phyloP scores from a whole-genome alignment of 2,113 vertebrate species.

The Cephalopholis sonnerati region DNA sequence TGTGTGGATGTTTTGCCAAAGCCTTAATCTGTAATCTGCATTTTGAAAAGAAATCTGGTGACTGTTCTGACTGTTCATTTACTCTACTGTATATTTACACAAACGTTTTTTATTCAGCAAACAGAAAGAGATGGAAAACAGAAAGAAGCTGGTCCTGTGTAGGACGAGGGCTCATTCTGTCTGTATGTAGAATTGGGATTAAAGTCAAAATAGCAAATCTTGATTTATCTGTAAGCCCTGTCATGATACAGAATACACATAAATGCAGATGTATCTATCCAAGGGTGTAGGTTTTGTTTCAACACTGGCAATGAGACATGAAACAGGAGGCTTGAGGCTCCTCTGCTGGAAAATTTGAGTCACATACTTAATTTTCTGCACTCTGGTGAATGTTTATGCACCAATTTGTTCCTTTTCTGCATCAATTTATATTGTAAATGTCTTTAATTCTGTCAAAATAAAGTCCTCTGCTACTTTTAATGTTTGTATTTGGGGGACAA shows the following conservation, averaged over 20 bases:
- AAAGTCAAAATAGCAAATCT: too few relatives aligned
- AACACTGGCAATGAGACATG: too few relatives aligned
- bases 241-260: not conserved
- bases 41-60: not conserved
- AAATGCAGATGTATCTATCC: not conserved
- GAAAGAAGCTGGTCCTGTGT: not conserved
- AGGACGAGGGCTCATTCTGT: not conserved
- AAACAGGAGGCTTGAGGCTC: too few relatives aligned
- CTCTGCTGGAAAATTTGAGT: too few relatives aligned
- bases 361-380: too few relatives aligned
- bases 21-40: not conserved
- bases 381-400: too few relatives aligned
- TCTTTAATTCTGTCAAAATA: too few relatives aligned
- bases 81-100: not conserved
- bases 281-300: too few relatives aligned
- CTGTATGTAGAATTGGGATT: not conserved
- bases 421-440: too few relatives aligned
- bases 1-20: not conserved
- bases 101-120: not conserved
- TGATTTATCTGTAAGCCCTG: not conserved
- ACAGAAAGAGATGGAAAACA: not conserved
- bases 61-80: not conserved
- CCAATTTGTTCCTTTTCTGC: too few relatives aligned
- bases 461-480: too few relatives aligned
- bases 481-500: too few relatives aligned